Evolutionary conservation across 2,797 vertebrate genomes (phyloP).

Genomic region (Chelonia mydas): DNA sequence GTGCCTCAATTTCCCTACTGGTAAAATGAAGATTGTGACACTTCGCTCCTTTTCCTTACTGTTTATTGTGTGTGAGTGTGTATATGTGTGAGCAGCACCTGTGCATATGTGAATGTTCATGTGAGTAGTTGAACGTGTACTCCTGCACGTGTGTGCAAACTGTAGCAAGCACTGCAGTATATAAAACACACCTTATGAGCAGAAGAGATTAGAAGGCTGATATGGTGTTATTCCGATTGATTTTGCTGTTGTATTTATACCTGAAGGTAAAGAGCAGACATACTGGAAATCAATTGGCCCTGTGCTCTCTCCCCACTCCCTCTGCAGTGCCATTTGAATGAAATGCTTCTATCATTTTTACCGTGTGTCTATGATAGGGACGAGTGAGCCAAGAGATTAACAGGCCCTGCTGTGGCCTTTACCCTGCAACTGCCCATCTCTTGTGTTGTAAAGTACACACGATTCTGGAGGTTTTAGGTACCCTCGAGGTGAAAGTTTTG

Average conservation of each 20-base stretch:
- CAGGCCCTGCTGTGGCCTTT: constrained; percentile 18
- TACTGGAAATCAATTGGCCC: constrained; percentile 79
- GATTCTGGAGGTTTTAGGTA: constrained; percentile 57
- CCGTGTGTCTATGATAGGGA: constrained; percentile 75
- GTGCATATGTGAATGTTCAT: neutral
- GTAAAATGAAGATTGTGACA: neutral
- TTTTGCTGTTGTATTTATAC: constrained; percentile 81
- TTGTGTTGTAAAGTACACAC: constrained; percentile 37
- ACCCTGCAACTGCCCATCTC: constrained; percentile 41
- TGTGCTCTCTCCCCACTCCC: constrained; percentile 44
- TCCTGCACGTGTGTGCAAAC: neutral
- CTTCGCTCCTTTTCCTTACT: neutral
- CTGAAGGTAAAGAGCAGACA: constrained; percentile 78
- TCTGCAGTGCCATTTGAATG: constrained; percentile 64
- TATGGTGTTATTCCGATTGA: constrained; percentile 80
- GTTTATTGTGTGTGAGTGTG: neutral
- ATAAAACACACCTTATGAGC: constrained; percentile 48
- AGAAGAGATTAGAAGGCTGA: constrained; percentile 78
- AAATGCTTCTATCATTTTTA: constrained; percentile 84
- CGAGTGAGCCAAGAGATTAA: constrained; percentile 78
- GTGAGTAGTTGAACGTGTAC: rapidly evolving
- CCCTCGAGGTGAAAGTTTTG: constrained; percentile 38
- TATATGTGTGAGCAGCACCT: neutral
- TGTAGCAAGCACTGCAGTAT: constrained; percentile 59
- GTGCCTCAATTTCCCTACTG: neutral